phyloP scores from a whole-genome alignment of 2,797 vertebrate genomes.

The Eospalax fontanierii region DNA sequence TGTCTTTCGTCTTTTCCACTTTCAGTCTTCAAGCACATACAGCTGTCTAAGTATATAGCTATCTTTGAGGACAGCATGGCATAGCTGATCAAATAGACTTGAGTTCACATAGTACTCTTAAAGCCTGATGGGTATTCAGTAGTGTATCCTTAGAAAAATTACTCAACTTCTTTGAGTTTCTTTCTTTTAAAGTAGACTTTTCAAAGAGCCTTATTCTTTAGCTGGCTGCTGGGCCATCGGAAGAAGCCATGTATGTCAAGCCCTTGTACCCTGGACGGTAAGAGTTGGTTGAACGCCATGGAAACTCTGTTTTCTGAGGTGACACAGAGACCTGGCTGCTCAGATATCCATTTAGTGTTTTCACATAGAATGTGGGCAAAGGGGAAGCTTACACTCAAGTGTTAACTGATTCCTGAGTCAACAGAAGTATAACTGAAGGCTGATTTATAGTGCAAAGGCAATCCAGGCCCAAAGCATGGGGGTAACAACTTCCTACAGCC shows the following conservation, averaged over 20 bases:
- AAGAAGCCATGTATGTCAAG: neutral
- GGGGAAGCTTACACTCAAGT: no score
- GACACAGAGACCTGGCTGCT: neutral
- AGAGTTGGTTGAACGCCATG: neutral
- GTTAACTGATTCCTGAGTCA: no score
- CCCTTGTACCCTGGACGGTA: neutral
- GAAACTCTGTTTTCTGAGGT: neutral
- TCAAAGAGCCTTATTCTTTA: neutral
- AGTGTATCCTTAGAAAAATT: constrained; percentile 15
- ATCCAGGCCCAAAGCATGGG: no score
- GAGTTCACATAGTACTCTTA: neutral
- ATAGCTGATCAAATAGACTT: constrained; percentile 1
- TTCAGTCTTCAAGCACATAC: neutral
- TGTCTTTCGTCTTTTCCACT: neutral
- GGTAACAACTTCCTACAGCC: neutral
- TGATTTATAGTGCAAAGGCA: no score
- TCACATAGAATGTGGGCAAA: no score
- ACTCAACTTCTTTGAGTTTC: neutral
- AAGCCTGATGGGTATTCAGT: neutral
- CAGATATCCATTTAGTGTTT: no score
- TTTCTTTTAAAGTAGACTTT: neutral
- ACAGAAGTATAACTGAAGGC: no score
- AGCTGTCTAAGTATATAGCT: neutral
- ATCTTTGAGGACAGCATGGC: neutral
- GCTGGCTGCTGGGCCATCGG: neutral